Base-by-base conservation (phyloP, 2,113 vertebrate genomes). In the Ophthalmolycus amberensis region DNA sequence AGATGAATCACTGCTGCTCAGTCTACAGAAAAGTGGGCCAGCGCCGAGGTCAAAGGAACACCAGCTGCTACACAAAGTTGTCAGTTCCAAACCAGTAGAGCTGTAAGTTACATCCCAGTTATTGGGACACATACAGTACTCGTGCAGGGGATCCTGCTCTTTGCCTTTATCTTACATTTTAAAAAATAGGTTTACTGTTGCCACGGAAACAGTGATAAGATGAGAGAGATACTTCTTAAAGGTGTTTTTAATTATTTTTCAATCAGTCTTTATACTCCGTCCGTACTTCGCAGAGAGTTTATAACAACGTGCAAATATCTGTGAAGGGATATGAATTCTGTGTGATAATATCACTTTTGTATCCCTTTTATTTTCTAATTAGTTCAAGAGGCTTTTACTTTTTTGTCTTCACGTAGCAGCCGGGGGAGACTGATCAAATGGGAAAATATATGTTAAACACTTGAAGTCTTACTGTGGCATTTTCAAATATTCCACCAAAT, bases 401-500 rank as follows among this genome's bases (percentile, higher is more conserved):
- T 71, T 50, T 74, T 52, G 0, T 77, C 27, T 81, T 15, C 34
- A 59, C 83, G 56, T 52, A 82, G 78, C 69, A 81, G 63, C 73
- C 73, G 65, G 70, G 73, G 16, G 60, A 37, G 66, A 14, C 9
- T n/a, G 70, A 88, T 89, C 75, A 42, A 85, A 87, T 60, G 70
- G 78, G 60, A 76, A 71, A 59, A 83, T n/a, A 65, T 34, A 70
- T 84, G 87, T 84, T 83, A 82, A 89, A 86, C 62, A 81, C 40
- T 79, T 79, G 42, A 88, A 73, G 52, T 89, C 80, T 82, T 29
- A 60, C 70, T 12, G 79, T 75, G 65, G 72, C 80, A 78, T 85
- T 90, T 91, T 85, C 65, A 78, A 87, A 88, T 71, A 84, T 71
- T 79, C 71, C 29, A 42, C 67, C 27, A 90, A 90, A 91, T 89